Evolutionary conservation across 2,888 invertebrate species (phyloP), one percentile per base, ranked within the genome.

Genomic region (Drosophila sordidula): DNA sequence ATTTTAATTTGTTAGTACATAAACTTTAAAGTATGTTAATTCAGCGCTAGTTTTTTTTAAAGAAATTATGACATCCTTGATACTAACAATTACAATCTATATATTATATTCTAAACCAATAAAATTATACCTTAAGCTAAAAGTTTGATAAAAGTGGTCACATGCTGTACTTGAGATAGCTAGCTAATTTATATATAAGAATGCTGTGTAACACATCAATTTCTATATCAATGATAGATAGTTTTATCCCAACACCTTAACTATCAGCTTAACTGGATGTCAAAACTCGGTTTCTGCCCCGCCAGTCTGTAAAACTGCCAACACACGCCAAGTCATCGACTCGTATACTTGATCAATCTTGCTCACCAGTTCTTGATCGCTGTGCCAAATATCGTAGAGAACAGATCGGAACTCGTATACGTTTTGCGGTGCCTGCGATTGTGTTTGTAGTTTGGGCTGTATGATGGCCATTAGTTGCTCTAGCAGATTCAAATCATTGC

Each of bases 331-430:
- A 0, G 72, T 26, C 89, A 85, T 89, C 14, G 85, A 67, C 25
- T 78, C 79, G 36, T 81, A 89, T 0, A 85, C 67, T 12, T 70
- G 16, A 6, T 85, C 66, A 16, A 85, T 75, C 51, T 70, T 67
- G 26, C 50, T 58, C 6, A 84, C 89, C 46, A 85, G 50, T 3
- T 75, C 72, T 46, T 57, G 59, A 36, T 85, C 85, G 49, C 70
- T 87, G 52, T 81, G 89, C 87, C 89, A 89, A 8, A 84, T 66
- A 4, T 84, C 70, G 22, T 81, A 81, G 18, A 89, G 64, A 2
- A 72, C 63, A 0, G 81, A 50, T 0, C 76, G 73, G 4, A 85
- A 89, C 22, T 85, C 76, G 12, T 56, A 11, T 0, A 78, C 81
- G 14, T 74, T 76, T 39, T 87, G 51, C 1, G 87, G 85, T 1